Conservation (phyloP, 2,888 invertebrate species). For the Oligia fasciuncula region DNA sequence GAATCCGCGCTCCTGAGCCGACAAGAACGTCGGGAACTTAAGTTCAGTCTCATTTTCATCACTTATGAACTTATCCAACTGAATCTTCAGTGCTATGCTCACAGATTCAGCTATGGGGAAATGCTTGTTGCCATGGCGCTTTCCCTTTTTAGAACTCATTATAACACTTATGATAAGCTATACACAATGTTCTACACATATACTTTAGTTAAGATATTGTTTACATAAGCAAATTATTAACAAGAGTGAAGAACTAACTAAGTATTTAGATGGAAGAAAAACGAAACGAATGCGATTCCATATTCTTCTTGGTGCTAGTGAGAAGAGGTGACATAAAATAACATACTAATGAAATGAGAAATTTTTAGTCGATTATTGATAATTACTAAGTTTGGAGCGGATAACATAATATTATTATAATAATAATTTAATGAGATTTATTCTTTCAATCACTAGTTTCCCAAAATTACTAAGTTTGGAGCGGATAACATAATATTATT, state of each 20-base stretch:
- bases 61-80: conserved; percentile 85
- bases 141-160: conserved; percentile 87
- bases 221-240: conserved; percentile 57
- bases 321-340: not conserved
- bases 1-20: conserved; percentile 94
- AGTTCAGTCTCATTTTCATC: conserved; percentile 88
- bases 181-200: conserved; percentile 41
- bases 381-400: not conserved
- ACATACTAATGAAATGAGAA: not conserved
- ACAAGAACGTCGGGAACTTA: conserved; percentile 93
- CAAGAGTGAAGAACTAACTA: conserved; percentile 14
- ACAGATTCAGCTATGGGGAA: conserved; percentile 88
- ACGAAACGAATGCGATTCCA: conserved; percentile 36
- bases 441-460: not conserved
- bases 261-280: conserved; percentile 49
- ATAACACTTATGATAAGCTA: conserved; percentile 43
- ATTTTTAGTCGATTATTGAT: conserved; percentile 30
- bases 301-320: conserved; percentile 27
- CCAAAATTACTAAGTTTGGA: not conserved
- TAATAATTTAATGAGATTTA: not conserved
- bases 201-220: conserved; percentile 46
- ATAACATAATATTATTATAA: too few species aligned
- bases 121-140: conserved; percentile 84
- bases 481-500: too few species aligned
- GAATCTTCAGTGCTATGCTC: conserved; percentile 87